Evolutionary conservation across 1,140 invertebrate genomes (phyloP).

Genomic region (Psix sp.): DNA sequence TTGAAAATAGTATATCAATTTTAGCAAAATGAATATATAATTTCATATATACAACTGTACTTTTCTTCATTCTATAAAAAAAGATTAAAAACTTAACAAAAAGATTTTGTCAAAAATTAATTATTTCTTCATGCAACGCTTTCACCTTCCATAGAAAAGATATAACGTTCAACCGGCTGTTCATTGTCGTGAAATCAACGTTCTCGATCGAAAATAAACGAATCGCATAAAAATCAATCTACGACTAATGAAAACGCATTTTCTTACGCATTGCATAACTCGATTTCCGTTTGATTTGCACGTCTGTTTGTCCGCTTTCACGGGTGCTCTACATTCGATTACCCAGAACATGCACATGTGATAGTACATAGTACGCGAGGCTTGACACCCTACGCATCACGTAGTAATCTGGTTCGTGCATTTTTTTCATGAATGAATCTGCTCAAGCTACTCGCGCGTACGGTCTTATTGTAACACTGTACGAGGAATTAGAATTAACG

Average conservation of each 20-base stretch:
- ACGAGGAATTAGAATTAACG: no score
- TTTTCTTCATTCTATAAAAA: no score
- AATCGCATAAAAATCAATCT: constrained; percentile 1
- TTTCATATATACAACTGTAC: no score
- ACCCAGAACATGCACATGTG: constrained; percentile 8
- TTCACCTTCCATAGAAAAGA: no score
- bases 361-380: constrained; percentile 43
- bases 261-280: constrained; percentile 19
- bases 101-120: no score
- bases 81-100: no score
- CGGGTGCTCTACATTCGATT: constrained; percentile 28
- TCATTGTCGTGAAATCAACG: background rate
- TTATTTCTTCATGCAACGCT: no score
- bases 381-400: constrained; percentile 24
- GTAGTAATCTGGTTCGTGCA: constrained; percentile 49
- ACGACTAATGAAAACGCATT: constrained; percentile 20
- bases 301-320: constrained; percentile 34
- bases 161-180: background rate
- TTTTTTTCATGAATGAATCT: constrained; percentile 56
- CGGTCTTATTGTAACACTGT: no score
- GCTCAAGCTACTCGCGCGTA: constrained; percentile 22
- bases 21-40: no score
- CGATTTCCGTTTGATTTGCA: constrained; percentile 11
- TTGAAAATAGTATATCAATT: no score
- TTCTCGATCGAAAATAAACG: constrained; percentile 4